Base-by-base conservation (phyloP, 2,888 invertebrate genomes). In the Zygothrica quintamaculata region DNA sequence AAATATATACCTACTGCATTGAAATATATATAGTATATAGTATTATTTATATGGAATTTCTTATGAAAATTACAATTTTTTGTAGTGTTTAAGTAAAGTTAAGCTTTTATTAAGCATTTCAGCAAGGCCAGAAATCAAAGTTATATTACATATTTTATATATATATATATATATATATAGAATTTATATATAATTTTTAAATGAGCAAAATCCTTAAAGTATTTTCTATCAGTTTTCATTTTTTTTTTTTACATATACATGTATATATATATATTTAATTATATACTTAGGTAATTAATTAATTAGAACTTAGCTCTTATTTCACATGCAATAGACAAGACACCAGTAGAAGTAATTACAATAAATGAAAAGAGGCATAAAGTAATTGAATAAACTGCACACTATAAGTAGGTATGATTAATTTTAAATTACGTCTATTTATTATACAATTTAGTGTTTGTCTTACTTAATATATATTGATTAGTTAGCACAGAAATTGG, bases 31-130 rank as follows among this genome's bases (percentile, higher is more conserved):
- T n/a, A n/a, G n/a, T n/a, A n/a, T n/a, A n/a, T n/a, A n/a, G n/a
- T n/a, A n/a, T n/a, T n/a, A n/a, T n/a, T n/a, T n/a, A n/a, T n/a
- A n/a, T n/a, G n/a, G n/a, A n/a, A n/a, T n/a, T n/a, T n/a, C n/a
- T n/a, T n/a, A n/a, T n/a, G n/a, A n/a, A n/a, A n/a, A n/a, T n/a
- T n/a, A n/a, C n/a, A n/a, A n/a, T n/a, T n/a, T n/a, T n/a, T 0
- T 25, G 22, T 39, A 3, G 39, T 33, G 12, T 40, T 18, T 48
- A 34, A 55, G 60, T 61, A 57, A 51, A 66, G 58, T 60, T 60
- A 59, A 76, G 75, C 62, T 77, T 74, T 75, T 75, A 75, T 75
- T 75, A 61, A 74, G 64, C 74, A 70, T n/a, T 76, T 76, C 46
- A 74, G 74, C 77, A 66, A 64, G 61, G 74, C 57, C 65, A 52